These are phyloP conservation scores for Rousettus leschenaultii DNA, from an alignment of 2,113 vertebrate species.

Conservation along the genomic window DNA sequence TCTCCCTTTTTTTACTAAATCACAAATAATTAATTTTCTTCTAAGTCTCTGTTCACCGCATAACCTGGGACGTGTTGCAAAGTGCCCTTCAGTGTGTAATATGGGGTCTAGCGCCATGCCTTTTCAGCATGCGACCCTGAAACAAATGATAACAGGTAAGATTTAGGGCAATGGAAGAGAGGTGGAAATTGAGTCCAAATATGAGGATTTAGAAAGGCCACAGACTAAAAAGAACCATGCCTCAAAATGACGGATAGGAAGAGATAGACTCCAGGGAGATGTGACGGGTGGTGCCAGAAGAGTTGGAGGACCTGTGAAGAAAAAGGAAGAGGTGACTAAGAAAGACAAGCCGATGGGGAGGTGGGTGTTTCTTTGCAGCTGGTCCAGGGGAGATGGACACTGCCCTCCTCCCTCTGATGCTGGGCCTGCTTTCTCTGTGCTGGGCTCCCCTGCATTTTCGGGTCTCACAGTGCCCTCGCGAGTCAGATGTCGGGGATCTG, in stretches of 20 bases:
- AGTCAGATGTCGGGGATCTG: not conserved
- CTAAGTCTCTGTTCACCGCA: not conserved
- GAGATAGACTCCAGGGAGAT: not conserved
- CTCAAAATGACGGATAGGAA: not conserved
- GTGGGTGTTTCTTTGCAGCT: not conserved
- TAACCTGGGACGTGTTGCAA: not conserved
- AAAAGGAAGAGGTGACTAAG: not conserved
- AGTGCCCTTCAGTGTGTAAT: not conserved
- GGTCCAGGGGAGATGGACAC: not conserved
- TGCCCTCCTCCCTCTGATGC: not conserved
- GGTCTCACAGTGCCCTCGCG: not conserved
- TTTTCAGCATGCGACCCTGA: not conserved
- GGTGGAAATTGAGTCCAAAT: not conserved
- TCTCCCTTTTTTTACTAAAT: not conserved
- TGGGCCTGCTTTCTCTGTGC: not conserved
- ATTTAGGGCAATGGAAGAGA: not conserved
- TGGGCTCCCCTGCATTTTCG: accelerated
- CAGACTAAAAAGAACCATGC: not conserved
- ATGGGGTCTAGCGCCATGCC: not conserved
- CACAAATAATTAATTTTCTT: not conserved
- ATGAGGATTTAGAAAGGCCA: not conserved
- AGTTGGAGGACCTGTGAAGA: not conserved
- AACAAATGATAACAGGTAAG: not conserved
- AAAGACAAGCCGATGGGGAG: not conserved
- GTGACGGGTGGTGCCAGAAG: not conserved